Percentiles rank a stretch among this genome's conserved stretches.
These are phyloP conservation scores for Pseudocheirus occidentalis DNA, from an alignment of 2,797 vertebrate genomes.

Conservation along the genomic window DNA sequence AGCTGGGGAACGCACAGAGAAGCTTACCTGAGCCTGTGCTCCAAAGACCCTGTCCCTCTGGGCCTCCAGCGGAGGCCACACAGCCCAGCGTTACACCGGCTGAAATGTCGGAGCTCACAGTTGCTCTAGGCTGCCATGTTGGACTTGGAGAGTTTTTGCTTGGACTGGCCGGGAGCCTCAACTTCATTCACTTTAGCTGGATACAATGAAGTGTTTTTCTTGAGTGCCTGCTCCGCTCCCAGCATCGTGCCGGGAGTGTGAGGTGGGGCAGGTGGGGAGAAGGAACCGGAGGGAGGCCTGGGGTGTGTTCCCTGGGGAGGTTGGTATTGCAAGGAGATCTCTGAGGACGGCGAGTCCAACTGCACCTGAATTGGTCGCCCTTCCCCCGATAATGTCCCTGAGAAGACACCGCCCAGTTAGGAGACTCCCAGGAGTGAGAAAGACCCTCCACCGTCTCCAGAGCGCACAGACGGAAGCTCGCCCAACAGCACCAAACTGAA, in stretches of 20 bases:
- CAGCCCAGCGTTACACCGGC: too few species aligned
- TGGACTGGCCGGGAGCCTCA: not conserved
- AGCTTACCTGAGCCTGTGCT: not conserved
- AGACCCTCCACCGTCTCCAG: not conserved
- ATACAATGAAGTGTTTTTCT: not conserved
- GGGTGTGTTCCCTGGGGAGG: too few species aligned
- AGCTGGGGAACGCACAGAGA: too few species aligned
- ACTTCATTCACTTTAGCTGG: not conserved
- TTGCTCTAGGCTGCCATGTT: not conserved
- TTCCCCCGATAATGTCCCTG: too few species aligned
- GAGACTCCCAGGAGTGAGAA: not conserved
- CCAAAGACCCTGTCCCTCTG: not conserved
- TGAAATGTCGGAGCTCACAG: not conserved
- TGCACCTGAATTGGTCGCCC: too few species aligned
- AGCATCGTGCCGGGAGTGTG: not conserved
- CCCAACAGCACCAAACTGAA: not conserved
- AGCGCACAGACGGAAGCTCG: not conserved
- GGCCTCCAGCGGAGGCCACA: too few species aligned
- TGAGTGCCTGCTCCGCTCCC: not conserved
- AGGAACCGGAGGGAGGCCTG: not conserved
- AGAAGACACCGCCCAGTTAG: not conserved
- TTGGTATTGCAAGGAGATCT: too few species aligned
- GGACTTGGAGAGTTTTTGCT: not conserved
- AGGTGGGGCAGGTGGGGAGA: not conserved
- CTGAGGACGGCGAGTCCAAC: not conserved